Evolutionary conservation across 30 jellyfish, hydroid and myxozoan genomes (phyloP).

Genomic region (Sanderia malayensis): DNA sequence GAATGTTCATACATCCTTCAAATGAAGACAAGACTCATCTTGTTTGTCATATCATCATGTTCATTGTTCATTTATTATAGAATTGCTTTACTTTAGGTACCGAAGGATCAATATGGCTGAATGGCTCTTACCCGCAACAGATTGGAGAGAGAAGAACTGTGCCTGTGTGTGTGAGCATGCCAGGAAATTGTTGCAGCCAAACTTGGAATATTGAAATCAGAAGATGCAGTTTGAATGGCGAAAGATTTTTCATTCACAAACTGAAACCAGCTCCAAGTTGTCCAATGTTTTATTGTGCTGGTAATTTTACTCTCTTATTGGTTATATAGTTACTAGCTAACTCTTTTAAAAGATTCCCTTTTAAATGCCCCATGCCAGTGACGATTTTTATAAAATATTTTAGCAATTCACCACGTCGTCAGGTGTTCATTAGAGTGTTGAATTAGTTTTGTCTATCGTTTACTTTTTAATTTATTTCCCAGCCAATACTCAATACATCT

Average conservation of each 20-base stretch:
- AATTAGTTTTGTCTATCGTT: background rate
- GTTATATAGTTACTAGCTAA: too few relatives aligned
- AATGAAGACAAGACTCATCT: background rate
- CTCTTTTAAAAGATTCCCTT: too few relatives aligned
- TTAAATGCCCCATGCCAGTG: background rate
- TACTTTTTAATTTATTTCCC: background rate
- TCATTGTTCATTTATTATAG: background rate
- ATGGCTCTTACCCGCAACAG: conserved; percentile 69
- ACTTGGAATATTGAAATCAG: conserved; percentile 53
- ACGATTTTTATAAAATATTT: background rate
- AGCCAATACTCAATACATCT: background rate
- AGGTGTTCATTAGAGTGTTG: background rate
- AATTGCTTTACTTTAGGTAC: conserved; percentile 39
- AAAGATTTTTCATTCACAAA: conserved; percentile 48
- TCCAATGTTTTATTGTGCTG: conserved; percentile 90
- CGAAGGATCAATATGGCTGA: conserved; percentile 72
- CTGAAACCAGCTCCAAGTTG: conserved; percentile 66
- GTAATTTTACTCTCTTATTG: conserved; percentile 38
- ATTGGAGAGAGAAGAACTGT: conserved; percentile 39
- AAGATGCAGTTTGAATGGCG: conserved; percentile 51
- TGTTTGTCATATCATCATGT: background rate
- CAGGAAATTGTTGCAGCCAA: conserved; percentile 36
- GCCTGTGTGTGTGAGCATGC: conserved; percentile 60
- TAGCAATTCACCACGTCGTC: background rate
- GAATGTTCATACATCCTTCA: background rate